These are phyloP conservation scores for Plutomurus gul DNA, from an alignment of 1,140 invertebrate species.

Conservation along the genomic window DNA sequence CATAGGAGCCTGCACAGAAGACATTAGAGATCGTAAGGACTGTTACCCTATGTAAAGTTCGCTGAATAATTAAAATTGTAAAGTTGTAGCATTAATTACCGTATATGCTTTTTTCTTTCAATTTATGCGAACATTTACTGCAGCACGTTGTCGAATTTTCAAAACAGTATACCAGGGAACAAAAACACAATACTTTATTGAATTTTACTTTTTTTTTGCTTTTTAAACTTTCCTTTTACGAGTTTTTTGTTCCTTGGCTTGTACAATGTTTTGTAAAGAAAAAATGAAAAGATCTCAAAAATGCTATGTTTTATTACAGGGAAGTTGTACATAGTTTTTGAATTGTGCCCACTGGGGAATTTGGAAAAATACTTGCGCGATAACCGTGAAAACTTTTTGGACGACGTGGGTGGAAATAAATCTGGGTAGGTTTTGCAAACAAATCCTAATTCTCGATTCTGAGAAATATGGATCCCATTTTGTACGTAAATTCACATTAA, in stretches of 20 bases:
- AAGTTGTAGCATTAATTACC: not conserved
- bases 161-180: too few relatives aligned
- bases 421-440: not conserved
- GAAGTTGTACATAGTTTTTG: conserved; percentile 3
- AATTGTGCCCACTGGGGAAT: not conserved
- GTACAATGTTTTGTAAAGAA: too few relatives aligned
- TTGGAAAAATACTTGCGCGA: not conserved
- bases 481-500: too few relatives aligned
- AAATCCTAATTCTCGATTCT: not conserved
- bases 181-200: too few relatives aligned
- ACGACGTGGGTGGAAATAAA: not conserved
- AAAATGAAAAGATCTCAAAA: too few relatives aligned
- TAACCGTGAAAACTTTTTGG: not conserved
- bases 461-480: too few relatives aligned
- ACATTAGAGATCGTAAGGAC: not conserved
- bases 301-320: not conserved
- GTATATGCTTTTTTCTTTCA: not conserved
- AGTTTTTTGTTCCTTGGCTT: too few relatives aligned
- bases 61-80: not conserved
- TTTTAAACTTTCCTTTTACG: too few relatives aligned
- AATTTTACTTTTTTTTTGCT: too few relatives aligned
- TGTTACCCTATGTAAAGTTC: not conserved
- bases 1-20: not conserved
- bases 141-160: too few relatives aligned
- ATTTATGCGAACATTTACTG: too few relatives aligned